These are phyloP conservation scores for Poeciliopsis turrubarensis DNA, from an alignment of 2,113 vertebrate species.

Conservation along the genomic window DNA sequence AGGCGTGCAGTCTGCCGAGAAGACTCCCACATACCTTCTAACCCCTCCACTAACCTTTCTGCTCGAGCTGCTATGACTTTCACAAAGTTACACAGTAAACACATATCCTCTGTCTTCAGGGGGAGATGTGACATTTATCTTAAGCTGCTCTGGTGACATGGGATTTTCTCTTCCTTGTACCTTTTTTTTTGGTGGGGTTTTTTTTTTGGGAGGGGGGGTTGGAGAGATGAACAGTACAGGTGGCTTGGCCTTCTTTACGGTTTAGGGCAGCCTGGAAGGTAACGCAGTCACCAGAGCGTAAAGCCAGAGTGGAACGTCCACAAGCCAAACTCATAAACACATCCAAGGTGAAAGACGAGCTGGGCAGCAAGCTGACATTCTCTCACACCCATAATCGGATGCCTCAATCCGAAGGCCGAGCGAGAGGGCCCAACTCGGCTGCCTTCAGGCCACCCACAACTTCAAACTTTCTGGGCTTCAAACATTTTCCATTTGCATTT, in stretches of 20 bases:
- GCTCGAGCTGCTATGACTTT: conserved; percentile 69
- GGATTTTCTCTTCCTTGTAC: conserved; percentile 3
- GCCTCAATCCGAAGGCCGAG: conserved; percentile 24
- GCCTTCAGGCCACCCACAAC: not conserved
- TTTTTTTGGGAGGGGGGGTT: not conserved
- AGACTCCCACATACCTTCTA: conserved; percentile 52
- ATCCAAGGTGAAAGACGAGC: conserved; percentile 26
- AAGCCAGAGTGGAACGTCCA: conserved; percentile 16
- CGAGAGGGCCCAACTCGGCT: conserved; percentile 15
- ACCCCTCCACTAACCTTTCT: conserved; percentile 67
- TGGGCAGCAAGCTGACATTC: conserved; percentile 30
- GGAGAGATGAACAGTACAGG: not conserved
- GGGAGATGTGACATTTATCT: conserved; percentile 70
- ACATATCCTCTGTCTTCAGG: conserved; percentile 53
- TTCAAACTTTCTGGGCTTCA: no score
- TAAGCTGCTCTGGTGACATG: conserved; percentile 37
- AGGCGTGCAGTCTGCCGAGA: conserved; percentile 63
- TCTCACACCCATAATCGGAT: conserved; percentile 39
- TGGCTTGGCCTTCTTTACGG: conserved; percentile 5
- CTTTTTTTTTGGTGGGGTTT: fast-evolving
- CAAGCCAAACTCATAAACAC: conserved; percentile 52
- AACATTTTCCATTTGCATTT: not conserved
- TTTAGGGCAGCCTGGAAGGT: conserved; percentile 15
- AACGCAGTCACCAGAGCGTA: conserved; percentile 23
- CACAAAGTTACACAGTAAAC: conserved; percentile 71